Evolutionary conservation across 2,797 vertebrate species (phyloP).

Genomic region (Sarcophilus harrisii): DNA sequence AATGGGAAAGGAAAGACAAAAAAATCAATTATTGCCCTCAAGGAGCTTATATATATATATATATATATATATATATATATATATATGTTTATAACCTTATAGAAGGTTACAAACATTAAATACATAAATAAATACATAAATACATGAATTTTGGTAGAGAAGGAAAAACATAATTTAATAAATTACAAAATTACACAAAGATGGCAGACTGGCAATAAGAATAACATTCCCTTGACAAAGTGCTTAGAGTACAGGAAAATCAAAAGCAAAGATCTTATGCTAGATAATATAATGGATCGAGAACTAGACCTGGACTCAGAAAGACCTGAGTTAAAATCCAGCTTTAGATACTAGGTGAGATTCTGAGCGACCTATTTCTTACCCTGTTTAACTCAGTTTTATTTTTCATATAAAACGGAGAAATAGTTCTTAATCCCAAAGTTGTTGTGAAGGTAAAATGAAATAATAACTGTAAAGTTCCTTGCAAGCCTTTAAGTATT

Average conservation of each 20-base stretch:
- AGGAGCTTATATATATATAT: conserved; percentile 2
- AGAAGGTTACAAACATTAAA: not conserved
- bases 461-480: not conserved
- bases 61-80: too few species aligned
- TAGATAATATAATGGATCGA: not conserved
- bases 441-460: not conserved
- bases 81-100: too few species aligned
- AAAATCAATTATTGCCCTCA: not conserved
- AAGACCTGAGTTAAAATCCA: not conserved
- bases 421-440: not conserved
- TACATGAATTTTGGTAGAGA: not conserved
- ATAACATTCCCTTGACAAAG: not conserved
- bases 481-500: not conserved
- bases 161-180: not conserved
- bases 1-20: not conserved
- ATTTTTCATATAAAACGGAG: not conserved
- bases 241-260: not conserved
- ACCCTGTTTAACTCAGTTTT: not conserved
- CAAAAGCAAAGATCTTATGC: not conserved
- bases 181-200: not conserved
- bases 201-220: not conserved
- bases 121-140: not conserved
- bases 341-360: not conserved
- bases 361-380: not conserved
- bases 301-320: not conserved